phyloP scores from a whole-genome alignment of 2,113 vertebrate genomes.

The Lasiurus borealis region DNA sequence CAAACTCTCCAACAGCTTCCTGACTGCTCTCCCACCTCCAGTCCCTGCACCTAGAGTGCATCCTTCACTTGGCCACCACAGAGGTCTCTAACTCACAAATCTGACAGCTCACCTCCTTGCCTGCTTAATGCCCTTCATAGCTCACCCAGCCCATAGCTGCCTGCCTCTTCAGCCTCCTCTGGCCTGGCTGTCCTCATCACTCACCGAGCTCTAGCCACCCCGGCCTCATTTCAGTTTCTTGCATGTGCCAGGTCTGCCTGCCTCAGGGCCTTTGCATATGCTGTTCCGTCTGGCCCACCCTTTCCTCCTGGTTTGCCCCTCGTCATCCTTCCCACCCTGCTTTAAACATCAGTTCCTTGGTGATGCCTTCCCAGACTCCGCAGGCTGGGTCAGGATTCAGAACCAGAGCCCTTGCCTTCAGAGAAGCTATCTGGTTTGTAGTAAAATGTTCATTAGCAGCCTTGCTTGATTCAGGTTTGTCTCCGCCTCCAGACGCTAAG shows the following conservation, averaged over 20 bases:
- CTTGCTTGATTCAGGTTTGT: background rate
- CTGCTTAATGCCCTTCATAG: background rate
- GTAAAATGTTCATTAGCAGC: background rate
- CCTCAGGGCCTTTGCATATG: background rate
- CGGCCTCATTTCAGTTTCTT: background rate
- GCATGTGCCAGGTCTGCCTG: background rate
- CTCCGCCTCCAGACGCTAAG: background rate
- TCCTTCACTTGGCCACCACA: background rate
- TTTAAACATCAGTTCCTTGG: background rate
- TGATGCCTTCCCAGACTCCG: background rate
- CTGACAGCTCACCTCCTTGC: background rate
- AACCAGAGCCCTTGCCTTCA: background rate
- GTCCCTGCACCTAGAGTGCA: background rate
- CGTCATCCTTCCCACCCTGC: background rate
- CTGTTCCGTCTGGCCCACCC: background rate
- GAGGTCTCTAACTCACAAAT: background rate
- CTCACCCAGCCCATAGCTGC: background rate
- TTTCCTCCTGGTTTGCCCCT: background rate
- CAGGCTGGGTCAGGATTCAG: background rate
- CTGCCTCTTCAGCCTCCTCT: background rate
- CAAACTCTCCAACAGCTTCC: background rate
- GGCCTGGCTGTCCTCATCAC: background rate
- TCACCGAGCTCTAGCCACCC: background rate
- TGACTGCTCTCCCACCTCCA: background rate
- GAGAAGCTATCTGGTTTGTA: background rate